A percentile compares a stretch with the other conserved stretches of the same genome.
These are phyloP conservation scores for Tenthredo mesomela DNA, from an alignment of 2,888 invertebrate genomes.

Conservation along the genomic window DNA sequence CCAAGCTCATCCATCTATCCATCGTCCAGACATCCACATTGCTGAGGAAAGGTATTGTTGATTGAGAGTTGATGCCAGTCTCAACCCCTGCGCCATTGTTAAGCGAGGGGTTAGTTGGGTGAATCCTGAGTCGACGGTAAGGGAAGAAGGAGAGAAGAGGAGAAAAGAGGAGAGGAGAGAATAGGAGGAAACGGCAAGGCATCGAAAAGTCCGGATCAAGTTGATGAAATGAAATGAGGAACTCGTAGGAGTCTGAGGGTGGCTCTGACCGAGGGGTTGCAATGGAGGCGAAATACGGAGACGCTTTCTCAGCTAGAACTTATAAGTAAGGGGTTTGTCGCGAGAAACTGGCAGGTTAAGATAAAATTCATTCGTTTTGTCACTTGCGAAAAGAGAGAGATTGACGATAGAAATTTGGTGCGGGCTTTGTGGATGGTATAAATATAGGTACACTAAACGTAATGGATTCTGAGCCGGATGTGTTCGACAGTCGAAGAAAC, in stretches of 20 bases:
- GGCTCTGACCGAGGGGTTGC: neutral
- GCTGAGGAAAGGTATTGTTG: conserved; percentile 61
- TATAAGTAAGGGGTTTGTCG: neutral
- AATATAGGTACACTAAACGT: no score
- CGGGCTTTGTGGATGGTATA: conserved; percentile 1
- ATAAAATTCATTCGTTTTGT: conserved; percentile 39
- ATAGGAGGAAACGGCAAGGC: conserved; percentile 53
- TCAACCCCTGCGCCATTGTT: conserved; percentile 61
- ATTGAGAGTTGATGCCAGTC: conserved; percentile 64
- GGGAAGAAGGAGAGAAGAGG: conserved; percentile 49
- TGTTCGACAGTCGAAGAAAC: no score
- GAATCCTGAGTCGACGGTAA: conserved; percentile 52
- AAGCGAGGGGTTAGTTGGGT: conserved; percentile 33
- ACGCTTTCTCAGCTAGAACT: conserved; percentile 48
- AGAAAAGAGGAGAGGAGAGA: conserved; percentile 49
- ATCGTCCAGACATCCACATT: conserved; percentile 18
- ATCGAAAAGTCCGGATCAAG: conserved; percentile 63
- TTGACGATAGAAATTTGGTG: conserved; percentile 11
- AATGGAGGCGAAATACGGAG: neutral
- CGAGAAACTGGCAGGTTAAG: conserved; percentile 31
- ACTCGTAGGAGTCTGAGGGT: conserved; percentile 56
- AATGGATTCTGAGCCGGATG: no score
- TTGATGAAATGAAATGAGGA: conserved; percentile 66
- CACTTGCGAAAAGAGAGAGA: neutral
- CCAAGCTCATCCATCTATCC: conserved; percentile 10